phyloP scores from a whole-genome alignment of 2,888 invertebrate genomes.

The Spodoptera littoralis region DNA sequence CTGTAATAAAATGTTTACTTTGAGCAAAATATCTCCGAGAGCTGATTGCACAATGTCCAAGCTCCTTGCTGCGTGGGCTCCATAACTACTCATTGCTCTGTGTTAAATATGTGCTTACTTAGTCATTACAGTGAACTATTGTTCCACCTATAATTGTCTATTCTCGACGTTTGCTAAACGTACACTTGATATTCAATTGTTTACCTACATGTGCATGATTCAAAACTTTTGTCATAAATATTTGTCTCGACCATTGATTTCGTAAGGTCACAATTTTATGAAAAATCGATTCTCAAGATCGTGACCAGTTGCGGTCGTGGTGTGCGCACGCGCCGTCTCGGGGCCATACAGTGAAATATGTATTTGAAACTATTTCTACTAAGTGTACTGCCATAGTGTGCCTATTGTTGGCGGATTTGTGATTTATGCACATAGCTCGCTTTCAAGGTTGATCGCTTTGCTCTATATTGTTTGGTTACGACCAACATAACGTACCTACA shows the following conservation, averaged over 20 bases:
- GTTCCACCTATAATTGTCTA: constrained; percentile 31
- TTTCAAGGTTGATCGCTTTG: constrained; percentile 75
- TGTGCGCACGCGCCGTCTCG: constrained; percentile 82
- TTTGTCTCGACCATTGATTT: constrained; percentile 55
- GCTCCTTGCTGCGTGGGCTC: constrained; percentile 56
- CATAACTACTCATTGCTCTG: constrained; percentile 27
- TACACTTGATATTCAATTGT: constrained; percentile 4
- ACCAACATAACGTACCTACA: constrained; percentile 32
- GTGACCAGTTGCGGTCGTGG: constrained; percentile 79
- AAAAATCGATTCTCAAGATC: constrained; percentile 81
- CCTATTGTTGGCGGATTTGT: constrained; percentile 80
- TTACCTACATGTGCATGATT: constrained; percentile 1
- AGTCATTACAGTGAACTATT: constrained; percentile 41
- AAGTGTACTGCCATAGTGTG: constrained; percentile 74
- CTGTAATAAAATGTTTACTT: constrained; percentile 65
- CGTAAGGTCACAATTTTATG: constrained; percentile 73
- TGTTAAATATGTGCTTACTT: constrained; percentile 35
- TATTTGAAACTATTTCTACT: constrained; percentile 75
- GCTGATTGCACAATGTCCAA: constrained; percentile 50
- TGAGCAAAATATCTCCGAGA: constrained; percentile 61
- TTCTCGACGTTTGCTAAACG: constrained; percentile 9
- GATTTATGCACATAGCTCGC: constrained; percentile 78
- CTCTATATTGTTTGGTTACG: constrained; percentile 46
- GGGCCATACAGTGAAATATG: constrained; percentile 73
- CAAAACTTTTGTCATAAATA: constrained; percentile 26